These are phyloP conservation scores for Varanus salvator DNA, from an alignment of 2,113 vertebrate genomes.

Conservation along the genomic window DNA sequence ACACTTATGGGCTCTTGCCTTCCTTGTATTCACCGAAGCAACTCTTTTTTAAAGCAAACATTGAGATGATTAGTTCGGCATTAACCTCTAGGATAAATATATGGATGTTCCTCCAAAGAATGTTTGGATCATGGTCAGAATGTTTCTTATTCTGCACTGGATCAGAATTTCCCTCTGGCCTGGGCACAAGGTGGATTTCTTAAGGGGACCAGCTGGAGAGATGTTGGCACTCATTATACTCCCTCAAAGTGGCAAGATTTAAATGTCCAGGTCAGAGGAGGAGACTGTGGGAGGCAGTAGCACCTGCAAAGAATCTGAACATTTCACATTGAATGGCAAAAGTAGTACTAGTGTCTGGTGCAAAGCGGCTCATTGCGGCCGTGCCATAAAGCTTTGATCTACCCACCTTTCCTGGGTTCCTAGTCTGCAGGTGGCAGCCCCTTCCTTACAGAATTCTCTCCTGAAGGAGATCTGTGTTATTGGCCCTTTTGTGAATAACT, in stretches of 20 bases:
- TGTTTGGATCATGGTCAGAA: not conserved
- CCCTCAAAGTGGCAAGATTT: not conserved
- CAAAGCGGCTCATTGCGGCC: too few species aligned
- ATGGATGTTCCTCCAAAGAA: not conserved
- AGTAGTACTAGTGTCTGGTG: not conserved
- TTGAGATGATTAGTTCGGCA: not conserved
- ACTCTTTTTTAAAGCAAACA: not conserved
- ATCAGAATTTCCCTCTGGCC: not conserved
- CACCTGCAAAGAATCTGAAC: not conserved
- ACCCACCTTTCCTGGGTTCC: not conserved
- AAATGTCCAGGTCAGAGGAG: too few species aligned
- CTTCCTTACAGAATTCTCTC: not conserved
- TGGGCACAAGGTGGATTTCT: not conserved
- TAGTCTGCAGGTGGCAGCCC: not conserved
- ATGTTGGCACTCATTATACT: not conserved
- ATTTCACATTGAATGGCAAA: not conserved
- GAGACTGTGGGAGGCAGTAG: not conserved
- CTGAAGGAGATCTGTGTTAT: too few species aligned
- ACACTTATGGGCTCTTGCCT: not conserved
- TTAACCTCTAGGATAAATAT: not conserved
- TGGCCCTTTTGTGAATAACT: not conserved
- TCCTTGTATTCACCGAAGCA: not conserved
- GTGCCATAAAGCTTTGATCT: not conserved
- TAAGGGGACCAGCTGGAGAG: not conserved
- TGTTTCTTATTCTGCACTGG: not conserved